Evolutionary conservation across 2,113 vertebrate species (phyloP).

Genomic region (Pteronura brasiliensis): DNA sequence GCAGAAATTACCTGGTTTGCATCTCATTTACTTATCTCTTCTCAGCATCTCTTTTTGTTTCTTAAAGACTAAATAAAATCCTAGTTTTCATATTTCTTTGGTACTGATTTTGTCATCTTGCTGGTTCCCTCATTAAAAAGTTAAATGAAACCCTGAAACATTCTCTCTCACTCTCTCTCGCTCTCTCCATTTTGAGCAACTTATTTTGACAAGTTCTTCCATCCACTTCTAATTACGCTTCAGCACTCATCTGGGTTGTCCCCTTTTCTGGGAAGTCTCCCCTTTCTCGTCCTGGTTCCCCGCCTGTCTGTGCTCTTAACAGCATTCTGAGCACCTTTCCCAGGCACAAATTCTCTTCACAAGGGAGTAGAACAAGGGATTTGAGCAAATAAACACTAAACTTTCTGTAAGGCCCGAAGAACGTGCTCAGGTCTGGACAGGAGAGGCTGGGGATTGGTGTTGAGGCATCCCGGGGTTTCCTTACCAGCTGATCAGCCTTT

Average conservation of each 20-base stretch:
- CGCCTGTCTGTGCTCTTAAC: not conserved
- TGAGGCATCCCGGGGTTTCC: not conserved
- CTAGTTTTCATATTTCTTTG: not conserved
- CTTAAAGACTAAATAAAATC: not conserved
- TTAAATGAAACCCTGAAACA: slow-evolving; percentile 1
- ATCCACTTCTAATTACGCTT: not conserved
- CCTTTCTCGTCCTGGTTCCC: not conserved
- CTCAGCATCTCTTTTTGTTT: not conserved
- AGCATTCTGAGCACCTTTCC: not conserved
- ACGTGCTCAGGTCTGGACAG: not conserved
- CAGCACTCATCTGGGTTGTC: not conserved
- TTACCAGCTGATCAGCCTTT: not conserved
- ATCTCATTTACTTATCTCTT: not conserved
- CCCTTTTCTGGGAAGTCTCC: not conserved
- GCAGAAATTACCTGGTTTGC: not conserved
- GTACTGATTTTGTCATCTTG: not conserved
- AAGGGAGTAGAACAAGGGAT: not conserved
- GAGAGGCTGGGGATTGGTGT: not conserved
- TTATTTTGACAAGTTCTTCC: not conserved
- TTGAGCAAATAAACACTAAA: not conserved
- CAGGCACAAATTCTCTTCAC: not conserved
- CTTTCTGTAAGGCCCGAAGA: not conserved
- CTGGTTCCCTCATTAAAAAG: not conserved
- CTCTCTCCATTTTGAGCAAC: not conserved
- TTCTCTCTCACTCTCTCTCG: no score